A percentile compares a stretch with the other conserved stretches of the same genome.
Conservation (phyloP, 2,113 vertebrate genomes). For the Silurus glanis region DNA sequence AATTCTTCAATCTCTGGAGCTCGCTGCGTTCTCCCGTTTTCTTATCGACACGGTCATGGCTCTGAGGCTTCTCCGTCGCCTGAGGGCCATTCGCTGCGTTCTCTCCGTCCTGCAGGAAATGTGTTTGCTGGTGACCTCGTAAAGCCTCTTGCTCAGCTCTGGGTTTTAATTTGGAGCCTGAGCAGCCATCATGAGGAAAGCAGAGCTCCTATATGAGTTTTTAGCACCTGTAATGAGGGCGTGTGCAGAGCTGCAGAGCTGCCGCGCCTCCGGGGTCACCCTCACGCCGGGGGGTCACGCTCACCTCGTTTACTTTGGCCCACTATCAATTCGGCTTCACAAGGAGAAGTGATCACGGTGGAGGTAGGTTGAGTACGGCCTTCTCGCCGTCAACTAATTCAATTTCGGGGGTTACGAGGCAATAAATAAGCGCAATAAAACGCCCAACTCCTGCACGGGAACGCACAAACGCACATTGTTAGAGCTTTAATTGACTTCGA, state of each 20-base stretch:
- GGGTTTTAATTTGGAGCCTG: constrained; percentile 37
- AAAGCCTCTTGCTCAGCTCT: constrained; percentile 54
- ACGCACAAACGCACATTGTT: constrained; percentile 68
- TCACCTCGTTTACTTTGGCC: constrained; percentile 67
- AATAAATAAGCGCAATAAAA: constrained; percentile 75
- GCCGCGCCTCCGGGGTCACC: constrained; percentile 18
- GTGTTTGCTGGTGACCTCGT: constrained; percentile 56
- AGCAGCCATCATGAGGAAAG: constrained; percentile 26
- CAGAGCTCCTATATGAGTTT: constrained; percentile 60
- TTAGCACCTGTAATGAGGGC: constrained; percentile 71
- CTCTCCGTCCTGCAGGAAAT: constrained; percentile 58
- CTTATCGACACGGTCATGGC: constrained; percentile 58
- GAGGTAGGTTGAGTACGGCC: constrained; percentile 39
- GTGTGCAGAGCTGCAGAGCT: constrained; percentile 41
- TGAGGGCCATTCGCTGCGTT: constrained; percentile 52
- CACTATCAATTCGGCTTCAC: constrained; percentile 60
- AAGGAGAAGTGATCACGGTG: constrained; percentile 65
- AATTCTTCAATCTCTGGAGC: background rate
- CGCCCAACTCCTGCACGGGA: constrained; percentile 48
- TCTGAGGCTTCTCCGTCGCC: constrained; percentile 43
- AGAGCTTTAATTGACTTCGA: constrained; percentile 70
- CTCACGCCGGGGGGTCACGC: constrained; percentile 28
- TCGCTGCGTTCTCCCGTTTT: constrained; percentile 50
- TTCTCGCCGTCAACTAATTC: constrained; percentile 72
- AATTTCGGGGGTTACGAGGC: constrained; percentile 71